Conservation (phyloP, 1,140 invertebrate genomes). For the Eulimnadia texana region DNA sequence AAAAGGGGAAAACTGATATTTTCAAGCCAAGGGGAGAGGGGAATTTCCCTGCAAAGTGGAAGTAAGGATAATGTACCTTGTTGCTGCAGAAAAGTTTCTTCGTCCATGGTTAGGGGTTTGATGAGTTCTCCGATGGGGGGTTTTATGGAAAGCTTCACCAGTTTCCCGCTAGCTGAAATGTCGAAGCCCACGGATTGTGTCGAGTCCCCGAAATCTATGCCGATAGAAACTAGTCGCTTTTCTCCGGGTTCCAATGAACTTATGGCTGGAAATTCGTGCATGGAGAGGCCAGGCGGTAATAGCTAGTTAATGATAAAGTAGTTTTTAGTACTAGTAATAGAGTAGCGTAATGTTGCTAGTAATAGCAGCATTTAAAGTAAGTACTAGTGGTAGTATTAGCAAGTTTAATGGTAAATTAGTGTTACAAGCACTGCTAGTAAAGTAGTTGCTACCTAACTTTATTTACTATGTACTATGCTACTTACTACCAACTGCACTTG, state of each 20-base stretch:
- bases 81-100: constrained; percentile 55
- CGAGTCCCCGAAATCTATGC: constrained; percentile 88
- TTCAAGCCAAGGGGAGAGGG: background rate
- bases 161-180: constrained; percentile 46
- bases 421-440: too few relatives aligned
- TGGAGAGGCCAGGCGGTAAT: constrained; percentile 50
- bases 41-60: background rate
- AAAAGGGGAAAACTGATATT: background rate
- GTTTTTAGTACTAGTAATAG: background rate
- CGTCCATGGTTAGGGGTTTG: constrained; percentile 60
- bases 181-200: constrained; percentile 73
- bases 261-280: constrained; percentile 71
- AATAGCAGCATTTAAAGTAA: too few relatives aligned
- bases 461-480: too few relatives aligned
- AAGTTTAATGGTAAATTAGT: background rate
- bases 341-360: too few relatives aligned
- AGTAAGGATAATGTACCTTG: constrained; percentile 36
- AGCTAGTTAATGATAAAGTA: too few relatives aligned
- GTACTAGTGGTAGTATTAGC: background rate
- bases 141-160: constrained; percentile 49
- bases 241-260: constrained; percentile 38
- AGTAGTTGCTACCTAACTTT: too few relatives aligned
- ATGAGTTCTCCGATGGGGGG: constrained; percentile 80
- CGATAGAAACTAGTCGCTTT: constrained; percentile 49
- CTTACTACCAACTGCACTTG: too few relatives aligned